Evolutionary conservation across 64 coral and sea anemone genomes (phyloP), one percentile per base, ranked within the genome.

Genomic region (Astreopora myriophthalma): DNA sequence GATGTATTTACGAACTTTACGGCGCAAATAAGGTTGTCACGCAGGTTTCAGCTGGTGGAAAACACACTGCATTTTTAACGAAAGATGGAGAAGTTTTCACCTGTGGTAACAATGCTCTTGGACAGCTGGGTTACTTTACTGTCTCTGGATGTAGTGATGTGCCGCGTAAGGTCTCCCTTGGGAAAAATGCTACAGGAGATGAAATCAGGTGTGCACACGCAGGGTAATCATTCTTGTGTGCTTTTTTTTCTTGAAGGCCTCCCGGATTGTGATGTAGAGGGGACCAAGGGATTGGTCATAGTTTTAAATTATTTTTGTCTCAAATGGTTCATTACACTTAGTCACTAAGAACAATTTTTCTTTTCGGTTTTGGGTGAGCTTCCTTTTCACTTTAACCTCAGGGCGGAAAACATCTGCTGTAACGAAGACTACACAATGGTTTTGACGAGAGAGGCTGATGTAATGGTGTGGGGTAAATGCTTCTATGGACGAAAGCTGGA

Each of bases 371-470:
- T 38, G 16, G 79, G 13, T 48, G 34, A 65, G 28, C 34, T 16
- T 75, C 17, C 13, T 46, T 58, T 65, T 22, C 1, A 14, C 73
- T 77, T 33, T 85, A 1, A 58, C 24, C 51, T 7, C 61, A 96
- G 94, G 35, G 94, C 94, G 48, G 31, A 20, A 69, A 58, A 71
- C 8, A 9, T 96, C 14, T 58, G 57, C 36, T 96, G 94, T 22
- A 74, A 36, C 57, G 94, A 93, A 58, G 58, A 96, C 44, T 96
- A 77, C 40, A 96, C 94, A n/a, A 93, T 96, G 90, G 85, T 96
- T 3, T 58, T 66, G 40, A 96, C 90, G 1, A 57, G 69, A 71
- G 90, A 89, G 29, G 83, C 80, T 5, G 71, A 88, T 38, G 72
- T 92, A 31, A 34, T 89, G 31, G 69, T 89, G 35, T 96, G 94